These are phyloP conservation scores for Parnassius orleans DNA, from an alignment of 2,888 invertebrate genomes.

Conservation along the genomic window DNA sequence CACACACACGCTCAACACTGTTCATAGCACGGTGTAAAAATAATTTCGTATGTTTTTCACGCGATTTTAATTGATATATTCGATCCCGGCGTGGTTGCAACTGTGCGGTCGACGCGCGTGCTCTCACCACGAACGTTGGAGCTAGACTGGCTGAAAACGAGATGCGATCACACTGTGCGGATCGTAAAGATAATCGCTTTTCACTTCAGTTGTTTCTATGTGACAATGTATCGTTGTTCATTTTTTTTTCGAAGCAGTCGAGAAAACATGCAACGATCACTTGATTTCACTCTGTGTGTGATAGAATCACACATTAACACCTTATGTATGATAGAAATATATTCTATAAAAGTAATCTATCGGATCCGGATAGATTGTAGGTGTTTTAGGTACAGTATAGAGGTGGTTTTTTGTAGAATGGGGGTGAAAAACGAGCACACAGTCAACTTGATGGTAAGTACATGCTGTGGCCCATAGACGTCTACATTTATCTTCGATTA, in stretches of 20 bases:
- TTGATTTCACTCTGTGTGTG: too few species aligned
- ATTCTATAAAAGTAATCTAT: too few species aligned
- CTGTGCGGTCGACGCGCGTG: constrained; percentile 30
- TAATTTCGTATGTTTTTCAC: constrained; percentile 22
- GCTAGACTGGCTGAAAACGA: constrained; percentile 32
- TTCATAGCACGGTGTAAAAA: constrained; percentile 19
- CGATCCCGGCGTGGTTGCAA: constrained; percentile 28
- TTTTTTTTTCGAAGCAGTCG: constrained; percentile 12
- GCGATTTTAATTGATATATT: constrained; percentile 34
- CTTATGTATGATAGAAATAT: too few species aligned
- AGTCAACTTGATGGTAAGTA: too few species aligned
- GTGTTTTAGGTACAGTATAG: too few species aligned
- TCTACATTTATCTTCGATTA: too few species aligned
- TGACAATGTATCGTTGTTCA: constrained; percentile 16
- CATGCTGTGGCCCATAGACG: too few species aligned
- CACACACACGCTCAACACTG: constrained; percentile 26
- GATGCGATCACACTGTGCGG: constrained; percentile 30
- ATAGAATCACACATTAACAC: too few species aligned
- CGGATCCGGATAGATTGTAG: too few species aligned
- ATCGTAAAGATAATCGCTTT: constrained; percentile 35
- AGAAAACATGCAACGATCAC: too few species aligned
- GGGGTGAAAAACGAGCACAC: too few species aligned
- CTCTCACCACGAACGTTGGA: constrained; percentile 30
- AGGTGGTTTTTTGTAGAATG: too few species aligned
- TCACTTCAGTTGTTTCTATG: constrained; percentile 28